A percentile compares a stretch with the other conserved stretches of the same genome.
Evolutionary conservation across 2,888 invertebrate species (phyloP).

Genomic region (Ormia ochracea): DNA sequence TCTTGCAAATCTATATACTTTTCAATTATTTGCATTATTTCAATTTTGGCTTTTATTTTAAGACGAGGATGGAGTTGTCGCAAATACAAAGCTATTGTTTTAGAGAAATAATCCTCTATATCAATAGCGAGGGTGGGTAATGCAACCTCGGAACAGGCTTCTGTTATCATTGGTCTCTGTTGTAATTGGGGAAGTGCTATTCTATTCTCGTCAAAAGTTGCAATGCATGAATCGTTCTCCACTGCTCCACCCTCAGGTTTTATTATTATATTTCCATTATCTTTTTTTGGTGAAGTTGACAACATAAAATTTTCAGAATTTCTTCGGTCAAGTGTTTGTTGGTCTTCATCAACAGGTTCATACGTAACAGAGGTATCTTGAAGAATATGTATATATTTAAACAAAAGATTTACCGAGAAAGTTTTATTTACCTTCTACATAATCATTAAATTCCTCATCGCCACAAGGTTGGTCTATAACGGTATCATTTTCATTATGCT

Average conservation of each 20-base stretch:
- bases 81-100: constrained; percentile 72
- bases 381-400: background rate
- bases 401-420: too few relatives aligned
- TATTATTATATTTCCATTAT: background rate
- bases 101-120: constrained; percentile 74
- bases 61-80: constrained; percentile 72
- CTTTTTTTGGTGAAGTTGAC: too few relatives aligned
- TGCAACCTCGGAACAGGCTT: background rate
- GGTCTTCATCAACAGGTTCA: constrained; percentile 49
- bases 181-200: constrained; percentile 11
- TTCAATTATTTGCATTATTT: constrained; percentile 75
- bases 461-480: background rate
- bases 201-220: constrained; percentile 2
- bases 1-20: constrained; percentile 74
- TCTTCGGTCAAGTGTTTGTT: background rate
- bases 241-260: background rate
- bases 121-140: constrained; percentile 51
- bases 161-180: constrained; percentile 10
- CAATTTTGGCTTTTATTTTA: constrained; percentile 75
- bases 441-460: constrained; percentile 58
- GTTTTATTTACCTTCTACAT: constrained; percentile 58
- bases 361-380: constrained; percentile 52
- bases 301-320: background rate
- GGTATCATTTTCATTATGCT: background rate
- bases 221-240: constrained; percentile 17